A percentile compares a stretch with the other conserved stretches of the same genome.
These are phyloP conservation scores for Sigmodon hispidus DNA, from an alignment of 2,113 vertebrate genomes.

Conservation along the genomic window DNA sequence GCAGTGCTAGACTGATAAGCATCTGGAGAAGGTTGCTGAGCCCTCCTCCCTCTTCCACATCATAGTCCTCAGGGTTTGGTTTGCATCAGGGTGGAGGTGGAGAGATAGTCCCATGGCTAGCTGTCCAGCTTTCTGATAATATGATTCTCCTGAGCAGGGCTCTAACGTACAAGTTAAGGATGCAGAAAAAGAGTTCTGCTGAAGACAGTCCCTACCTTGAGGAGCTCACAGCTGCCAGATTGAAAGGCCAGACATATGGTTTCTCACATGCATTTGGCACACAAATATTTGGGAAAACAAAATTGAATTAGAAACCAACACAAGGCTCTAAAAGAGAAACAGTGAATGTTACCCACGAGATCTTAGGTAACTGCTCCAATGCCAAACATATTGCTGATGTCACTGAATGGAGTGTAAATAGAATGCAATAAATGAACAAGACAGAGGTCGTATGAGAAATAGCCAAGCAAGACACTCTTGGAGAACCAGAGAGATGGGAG, in stretches of 20 bases:
- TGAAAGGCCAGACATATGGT: constrained; percentile 44
- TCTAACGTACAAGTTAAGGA: not conserved
- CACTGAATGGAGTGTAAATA: not conserved
- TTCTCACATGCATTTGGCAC: constrained; percentile 31
- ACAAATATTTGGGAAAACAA: constrained; percentile 62
- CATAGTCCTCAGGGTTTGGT: constrained; percentile 25
- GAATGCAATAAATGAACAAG: constrained; percentile 43
- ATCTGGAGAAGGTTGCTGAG: not conserved
- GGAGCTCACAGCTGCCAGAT: not conserved
- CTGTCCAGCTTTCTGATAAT: not conserved
- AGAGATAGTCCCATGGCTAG: not conserved
- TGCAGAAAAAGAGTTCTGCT: not conserved
- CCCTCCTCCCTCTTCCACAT: not conserved
- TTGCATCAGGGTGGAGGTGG: constrained; percentile 1
- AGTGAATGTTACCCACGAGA: not conserved
- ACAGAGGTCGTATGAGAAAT: not conserved
- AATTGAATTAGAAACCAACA: constrained; percentile 59
- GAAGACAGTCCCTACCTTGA: constrained; percentile 9
- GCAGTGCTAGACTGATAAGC: not conserved
- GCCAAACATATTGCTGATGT: constrained; percentile 33
- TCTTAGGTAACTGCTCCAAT: constrained; percentile 54
- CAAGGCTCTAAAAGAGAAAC: constrained; percentile 45
- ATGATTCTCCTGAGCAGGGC: not conserved
- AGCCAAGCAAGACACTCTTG: not conserved
- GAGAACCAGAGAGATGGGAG: not conserved